Percentiles rank a stretch among this genome's conserved stretches.
Evolutionary conservation across 2,797 vertebrate genomes (phyloP).

Genomic region (Morelia viridis): DNA sequence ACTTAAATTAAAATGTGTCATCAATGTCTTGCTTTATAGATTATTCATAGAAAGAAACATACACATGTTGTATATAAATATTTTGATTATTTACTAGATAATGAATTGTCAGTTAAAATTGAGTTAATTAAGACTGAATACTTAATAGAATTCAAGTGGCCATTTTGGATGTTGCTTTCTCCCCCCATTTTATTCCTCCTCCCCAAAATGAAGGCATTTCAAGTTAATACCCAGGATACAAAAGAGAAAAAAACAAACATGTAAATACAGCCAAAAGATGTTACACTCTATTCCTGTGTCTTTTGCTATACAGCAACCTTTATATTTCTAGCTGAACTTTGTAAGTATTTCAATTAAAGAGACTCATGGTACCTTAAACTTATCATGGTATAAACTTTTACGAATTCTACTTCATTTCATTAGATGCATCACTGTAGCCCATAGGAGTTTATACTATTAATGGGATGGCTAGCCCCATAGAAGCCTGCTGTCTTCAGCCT

Average conservation of each 20-base stretch:
- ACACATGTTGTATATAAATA: background rate
- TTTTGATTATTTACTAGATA: slow-evolving; percentile 41
- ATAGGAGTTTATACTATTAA: background rate
- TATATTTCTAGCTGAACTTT: background rate
- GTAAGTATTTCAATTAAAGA: background rate
- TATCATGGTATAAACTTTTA: background rate
- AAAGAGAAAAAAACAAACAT: background rate
- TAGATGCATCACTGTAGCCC: background rate
- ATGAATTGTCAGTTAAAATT: slow-evolving; percentile 44
- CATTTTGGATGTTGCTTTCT: background rate
- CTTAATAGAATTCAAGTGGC: slow-evolving; percentile 47
- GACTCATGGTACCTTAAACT: background rate
- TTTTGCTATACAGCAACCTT: background rate
- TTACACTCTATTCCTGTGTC: background rate
- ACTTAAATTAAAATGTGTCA: slow-evolving; percentile 40
- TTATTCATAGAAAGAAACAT: slow-evolving; percentile 42
- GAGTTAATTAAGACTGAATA: slow-evolving; percentile 42
- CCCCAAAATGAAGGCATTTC: background rate
- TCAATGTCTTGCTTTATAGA: slow-evolving; percentile 27
- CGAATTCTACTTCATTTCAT: background rate
- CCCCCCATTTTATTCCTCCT: background rate
- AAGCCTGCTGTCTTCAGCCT: no score
- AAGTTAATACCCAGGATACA: background rate
- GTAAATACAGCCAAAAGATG: background rate
- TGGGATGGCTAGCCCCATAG: no score